phyloP scores from a whole-genome alignment of 2,888 invertebrate species.

The Tiphia femorata region DNA sequence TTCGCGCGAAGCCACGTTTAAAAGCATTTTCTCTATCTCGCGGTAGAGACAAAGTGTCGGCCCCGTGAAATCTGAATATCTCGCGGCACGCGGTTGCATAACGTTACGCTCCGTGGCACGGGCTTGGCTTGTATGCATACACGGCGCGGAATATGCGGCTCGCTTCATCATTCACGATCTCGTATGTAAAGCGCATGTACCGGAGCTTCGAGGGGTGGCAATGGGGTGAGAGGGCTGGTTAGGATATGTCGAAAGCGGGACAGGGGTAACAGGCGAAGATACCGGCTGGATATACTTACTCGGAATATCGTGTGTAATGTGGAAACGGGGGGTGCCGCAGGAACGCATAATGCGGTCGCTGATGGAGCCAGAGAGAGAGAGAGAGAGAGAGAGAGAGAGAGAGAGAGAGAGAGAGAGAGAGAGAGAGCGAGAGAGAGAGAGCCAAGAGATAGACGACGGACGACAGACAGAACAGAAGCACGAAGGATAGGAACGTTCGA shows the following conservation, averaged over 20 bases:
- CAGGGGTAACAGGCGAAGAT: no score
- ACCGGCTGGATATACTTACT: conserved; percentile 21
- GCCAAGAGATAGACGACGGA: no score
- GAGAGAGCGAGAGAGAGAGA: no score
- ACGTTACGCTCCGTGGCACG: conserved; percentile 15
- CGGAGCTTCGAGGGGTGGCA: no score
- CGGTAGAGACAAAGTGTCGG: conserved; percentile 32
- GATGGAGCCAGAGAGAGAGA: no score
- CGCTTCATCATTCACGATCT: conserved; percentile 46
- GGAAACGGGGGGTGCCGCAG: conserved; percentile 15
- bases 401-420: no score
- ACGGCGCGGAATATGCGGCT: conserved; percentile 28
- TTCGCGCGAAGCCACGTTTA: no score
- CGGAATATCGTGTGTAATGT: conserved; percentile 27
- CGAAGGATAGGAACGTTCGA: no score
- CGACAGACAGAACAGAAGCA: no score
- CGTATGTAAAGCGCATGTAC: conserved; percentile 30
- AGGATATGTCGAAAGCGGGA: no score
- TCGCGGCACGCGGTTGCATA: conserved; percentile 28
- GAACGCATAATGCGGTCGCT: not conserved
- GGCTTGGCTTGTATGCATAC: conserved; percentile 32
- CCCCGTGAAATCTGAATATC: conserved; percentile 37
- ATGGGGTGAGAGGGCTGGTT: no score
- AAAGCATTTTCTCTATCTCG: conserved; percentile 30
- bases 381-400: no score